These are phyloP conservation scores for Gila robusta DNA, from an alignment of 2,797 vertebrate genomes.

Conservation along the genomic window DNA sequence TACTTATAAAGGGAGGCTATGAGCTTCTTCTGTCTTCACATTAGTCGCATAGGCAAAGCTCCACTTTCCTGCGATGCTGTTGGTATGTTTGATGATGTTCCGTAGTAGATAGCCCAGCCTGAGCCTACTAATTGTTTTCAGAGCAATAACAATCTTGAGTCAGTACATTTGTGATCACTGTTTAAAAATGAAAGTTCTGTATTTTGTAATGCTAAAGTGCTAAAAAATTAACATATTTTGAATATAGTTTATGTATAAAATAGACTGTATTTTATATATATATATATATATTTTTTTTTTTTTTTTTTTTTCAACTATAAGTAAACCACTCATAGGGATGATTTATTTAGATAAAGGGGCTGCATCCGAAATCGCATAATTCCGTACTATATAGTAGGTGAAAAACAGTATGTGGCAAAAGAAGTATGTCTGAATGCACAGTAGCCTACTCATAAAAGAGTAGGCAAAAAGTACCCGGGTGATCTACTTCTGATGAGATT, in stretches of 20 bases:
- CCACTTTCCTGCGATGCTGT: conserved; percentile 2
- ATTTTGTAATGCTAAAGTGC: not conserved
- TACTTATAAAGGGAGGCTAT: not conserved
- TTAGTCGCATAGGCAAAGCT: conserved; percentile 32
- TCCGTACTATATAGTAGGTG: no score
- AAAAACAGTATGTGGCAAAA: no score
- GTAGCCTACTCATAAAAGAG: no score
- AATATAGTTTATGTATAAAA: not conserved
- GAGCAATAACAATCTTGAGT: no score
- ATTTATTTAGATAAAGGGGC: no score
- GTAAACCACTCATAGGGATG: no score
- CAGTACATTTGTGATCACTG: not conserved
- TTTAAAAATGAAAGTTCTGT: not conserved
- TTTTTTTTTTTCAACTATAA: not conserved
- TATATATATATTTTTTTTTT: no score
- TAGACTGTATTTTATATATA: not conserved
- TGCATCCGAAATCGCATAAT: no score
- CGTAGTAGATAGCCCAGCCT: not conserved
- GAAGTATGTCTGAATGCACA: no score
- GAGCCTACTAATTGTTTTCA: not conserved
- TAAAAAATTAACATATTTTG: not conserved
- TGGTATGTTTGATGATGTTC: not conserved
- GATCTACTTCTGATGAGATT: no score
- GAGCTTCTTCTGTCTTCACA: conserved; percentile 13
- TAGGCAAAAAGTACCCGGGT: no score